Percentiles rank a stretch among this genome's conserved stretches.
phyloP scores from a whole-genome alignment of 2,113 vertebrate species.

The Zosterops borbonicus region DNA sequence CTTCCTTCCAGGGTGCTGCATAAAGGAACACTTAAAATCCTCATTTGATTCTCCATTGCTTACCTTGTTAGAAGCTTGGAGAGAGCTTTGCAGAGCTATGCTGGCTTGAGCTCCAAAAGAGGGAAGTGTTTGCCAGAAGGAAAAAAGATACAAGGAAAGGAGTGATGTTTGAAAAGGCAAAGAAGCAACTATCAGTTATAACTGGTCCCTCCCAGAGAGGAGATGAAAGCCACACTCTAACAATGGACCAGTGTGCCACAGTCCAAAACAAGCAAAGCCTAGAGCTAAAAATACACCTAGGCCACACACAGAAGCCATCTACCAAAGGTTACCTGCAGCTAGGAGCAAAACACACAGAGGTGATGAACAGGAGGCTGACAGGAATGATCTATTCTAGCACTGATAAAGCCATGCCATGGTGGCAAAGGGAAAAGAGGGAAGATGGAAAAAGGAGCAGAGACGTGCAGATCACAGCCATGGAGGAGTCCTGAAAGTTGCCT shows the following conservation, averaged over 20 bases:
- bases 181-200: slow-evolving; percentile 47
- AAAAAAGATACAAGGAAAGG: slow-evolving; percentile 66
- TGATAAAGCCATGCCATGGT: neutral
- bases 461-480: slow-evolving; percentile 25
- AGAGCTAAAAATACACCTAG: slow-evolving; percentile 53
- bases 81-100: slow-evolving; percentile 66
- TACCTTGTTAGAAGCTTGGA: slow-evolving; percentile 61
- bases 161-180: slow-evolving; percentile 65
- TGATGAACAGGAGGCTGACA: neutral
- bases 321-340: slow-evolving; percentile 54
- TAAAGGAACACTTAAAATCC: slow-evolving; percentile 21
- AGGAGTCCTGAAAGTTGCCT: neutral
- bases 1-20: neutral
- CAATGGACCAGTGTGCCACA: slow-evolving; percentile 47
- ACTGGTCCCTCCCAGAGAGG: slow-evolving; percentile 28
- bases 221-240: slow-evolving; percentile 31
- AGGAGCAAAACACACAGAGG: slow-evolving; percentile 35
- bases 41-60: slow-evolving; percentile 46
- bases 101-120: slow-evolving; percentile 66
- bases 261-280: slow-evolving; percentile 46
- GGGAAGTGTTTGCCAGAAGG: slow-evolving; percentile 62
- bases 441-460: slow-evolving; percentile 9
- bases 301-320: slow-evolving; percentile 61
- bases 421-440: neutral
- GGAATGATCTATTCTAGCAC: slow-evolving; percentile 22